These are phyloP conservation scores for Rhagophthalmus giganteus DNA, from an alignment of 2,888 invertebrate genomes.

Conservation along the genomic window DNA sequence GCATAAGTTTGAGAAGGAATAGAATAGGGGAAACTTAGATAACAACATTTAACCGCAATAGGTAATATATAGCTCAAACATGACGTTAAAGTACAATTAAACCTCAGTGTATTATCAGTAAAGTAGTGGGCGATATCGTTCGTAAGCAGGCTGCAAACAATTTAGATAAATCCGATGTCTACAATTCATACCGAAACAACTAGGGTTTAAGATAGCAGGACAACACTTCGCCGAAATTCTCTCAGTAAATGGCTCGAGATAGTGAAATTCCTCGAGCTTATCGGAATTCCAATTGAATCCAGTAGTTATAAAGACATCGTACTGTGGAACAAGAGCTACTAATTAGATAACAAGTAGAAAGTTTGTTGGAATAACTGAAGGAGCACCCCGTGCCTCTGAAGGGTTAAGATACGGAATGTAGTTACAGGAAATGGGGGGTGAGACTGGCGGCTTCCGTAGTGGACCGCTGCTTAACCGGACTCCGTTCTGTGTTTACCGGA, in stretches of 20 bases:
- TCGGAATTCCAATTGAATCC: constrained; percentile 53
- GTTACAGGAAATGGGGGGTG: constrained; percentile 27
- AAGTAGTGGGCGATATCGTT: constrained; percentile 32
- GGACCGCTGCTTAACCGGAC: constrained; percentile 40
- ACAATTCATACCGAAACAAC: constrained; percentile 47
- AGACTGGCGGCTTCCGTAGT: constrained; percentile 38
- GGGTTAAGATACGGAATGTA: constrained; percentile 29
- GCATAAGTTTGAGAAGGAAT: neutral
- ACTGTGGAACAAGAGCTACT: constrained; percentile 51
- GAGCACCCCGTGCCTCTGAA: constrained; percentile 16
- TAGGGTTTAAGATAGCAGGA: constrained; percentile 40
- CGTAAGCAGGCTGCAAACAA: constrained; percentile 41
- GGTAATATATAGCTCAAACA: constrained; percentile 18
- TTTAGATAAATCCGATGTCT: constrained; percentile 50
- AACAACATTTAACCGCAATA: constrained; percentile 10
- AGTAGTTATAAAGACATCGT: constrained; percentile 52
- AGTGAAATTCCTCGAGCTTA: constrained; percentile 50
- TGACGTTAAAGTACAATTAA: constrained; percentile 25
- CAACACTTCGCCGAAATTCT: constrained; percentile 33
- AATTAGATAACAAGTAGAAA: constrained; percentile 52
- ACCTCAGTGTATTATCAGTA: constrained; percentile 30
- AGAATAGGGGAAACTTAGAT: constrained; percentile 8
- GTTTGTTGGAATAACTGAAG: constrained; percentile 40
- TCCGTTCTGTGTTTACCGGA: constrained; percentile 46
- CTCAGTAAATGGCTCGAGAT: constrained; percentile 39